Evolutionary conservation across 1,140 invertebrate species (phyloP), one percentile per base, ranked within the genome.

Genomic region (Parapsyche elsis): DNA sequence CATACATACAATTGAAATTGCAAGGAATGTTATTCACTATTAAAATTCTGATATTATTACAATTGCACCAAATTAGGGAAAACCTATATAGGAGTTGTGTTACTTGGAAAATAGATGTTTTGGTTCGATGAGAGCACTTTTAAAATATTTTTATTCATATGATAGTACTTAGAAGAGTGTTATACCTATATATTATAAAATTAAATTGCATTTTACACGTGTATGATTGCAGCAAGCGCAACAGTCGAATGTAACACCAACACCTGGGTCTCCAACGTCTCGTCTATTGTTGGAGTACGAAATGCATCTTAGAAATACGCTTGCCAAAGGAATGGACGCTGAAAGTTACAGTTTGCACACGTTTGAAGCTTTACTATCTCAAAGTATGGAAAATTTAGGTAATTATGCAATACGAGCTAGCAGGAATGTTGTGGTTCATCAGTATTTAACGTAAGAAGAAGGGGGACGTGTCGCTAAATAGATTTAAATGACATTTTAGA

Each of bases 341-440:
- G 96, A 97, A 88, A 97, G 95, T 85, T 97, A 97, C 87, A 97
- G 95, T 86, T 88, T 98, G 80, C 96, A 98, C 86, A 97, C 96
- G 0, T 98, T 98, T 85, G 96, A 98, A 89, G 95, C 96, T 64
- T 90, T 98, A 46, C 90, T 98, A 26, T 95, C 95, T 71, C 96
- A 97, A 88, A 97, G 95, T 89, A 97, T 97, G 95, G 96, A 98
- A 88, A 97, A 98, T 90, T 91, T 98, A 88, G 96, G 95, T 95
- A 88, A 90, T 45, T 74, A 2, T 74, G 7, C 9, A 38, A 38
- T 38, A 1, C 1, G 2, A 38, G 2, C 30, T 38, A 38, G 2
- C 7, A 4, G 30, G 30, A 38, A 38, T 38, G 7, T 38, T 7
- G n/a, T n/a, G n/a, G n/a, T 38, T 38, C 7, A 4, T 38, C 2